Evolutionary conservation across 53 echinoderm and acorn worm species (phyloP).

Genomic region (Stichopus horrens): DNA sequence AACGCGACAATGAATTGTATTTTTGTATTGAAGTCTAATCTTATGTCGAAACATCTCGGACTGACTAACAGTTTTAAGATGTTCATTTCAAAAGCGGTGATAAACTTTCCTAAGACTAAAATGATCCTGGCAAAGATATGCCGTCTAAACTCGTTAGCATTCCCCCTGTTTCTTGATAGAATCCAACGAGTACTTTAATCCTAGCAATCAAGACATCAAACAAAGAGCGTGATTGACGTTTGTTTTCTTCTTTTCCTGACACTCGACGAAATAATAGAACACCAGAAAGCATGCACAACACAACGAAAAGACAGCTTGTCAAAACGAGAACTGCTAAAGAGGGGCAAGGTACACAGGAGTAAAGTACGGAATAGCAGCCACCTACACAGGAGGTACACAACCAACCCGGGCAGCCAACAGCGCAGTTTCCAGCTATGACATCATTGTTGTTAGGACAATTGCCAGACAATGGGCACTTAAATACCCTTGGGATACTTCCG

Average conservation of each 20-base stretch:
- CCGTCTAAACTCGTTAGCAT: not conserved
- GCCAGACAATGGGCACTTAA: not conserved
- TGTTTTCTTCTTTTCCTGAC: not conserved
- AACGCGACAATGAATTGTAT: conserved; percentile 1
- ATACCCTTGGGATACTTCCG: not conserved
- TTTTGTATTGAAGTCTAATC: not conserved
- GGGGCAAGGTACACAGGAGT: conserved; percentile 2
- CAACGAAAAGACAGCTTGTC: not conserved
- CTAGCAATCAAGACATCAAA: conserved; percentile 11
- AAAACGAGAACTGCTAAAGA: not conserved
- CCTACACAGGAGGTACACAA: conserved; percentile 7
- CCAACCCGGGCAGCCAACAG: conserved; percentile 3
- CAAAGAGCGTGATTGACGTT: not conserved
- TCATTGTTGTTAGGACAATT: conserved; percentile 13
- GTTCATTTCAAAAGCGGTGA: not conserved
- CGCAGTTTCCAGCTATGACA: not conserved
- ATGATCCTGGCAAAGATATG: not conserved
- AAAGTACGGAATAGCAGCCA: conserved; percentile 2
- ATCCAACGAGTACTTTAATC: conserved; percentile 9
- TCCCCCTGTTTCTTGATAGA: conserved; percentile 28
- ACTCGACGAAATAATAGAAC: not conserved
- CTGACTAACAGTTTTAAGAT: not conserved
- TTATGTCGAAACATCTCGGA: not conserved
- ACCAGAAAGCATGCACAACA: not conserved
- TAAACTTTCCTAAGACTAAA: not conserved